Evolutionary conservation across 2,888 invertebrate species (phyloP).

Genomic region (Formica aserva): DNA sequence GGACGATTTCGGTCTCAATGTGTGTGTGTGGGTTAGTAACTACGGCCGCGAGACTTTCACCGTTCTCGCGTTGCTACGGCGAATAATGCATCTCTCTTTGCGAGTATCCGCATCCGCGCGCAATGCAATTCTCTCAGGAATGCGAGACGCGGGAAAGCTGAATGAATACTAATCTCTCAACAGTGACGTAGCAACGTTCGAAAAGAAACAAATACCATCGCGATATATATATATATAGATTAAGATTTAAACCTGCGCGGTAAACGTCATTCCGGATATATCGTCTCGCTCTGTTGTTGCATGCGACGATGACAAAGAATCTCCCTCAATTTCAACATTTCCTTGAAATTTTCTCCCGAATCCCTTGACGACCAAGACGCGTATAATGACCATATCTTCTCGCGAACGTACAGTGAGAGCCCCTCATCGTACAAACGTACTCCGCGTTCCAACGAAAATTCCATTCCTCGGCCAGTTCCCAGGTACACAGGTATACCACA

Average conservation of each 20-base stretch:
- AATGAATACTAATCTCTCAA: conserved; percentile 36
- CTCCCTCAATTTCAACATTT: not conserved
- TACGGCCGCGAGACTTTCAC: conserved; percentile 44
- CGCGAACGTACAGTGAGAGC: not conserved
- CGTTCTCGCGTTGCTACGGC: conserved; percentile 36
- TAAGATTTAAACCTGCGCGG: not conserved
- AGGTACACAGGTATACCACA: conserved; percentile 38
- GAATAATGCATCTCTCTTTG: conserved; percentile 45
- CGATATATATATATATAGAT: not conserved
- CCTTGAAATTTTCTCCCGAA: not conserved
- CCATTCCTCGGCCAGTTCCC: conserved; percentile 63
- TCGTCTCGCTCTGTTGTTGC: not conserved
- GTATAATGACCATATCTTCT: not conserved
- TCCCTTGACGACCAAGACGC: not conserved
- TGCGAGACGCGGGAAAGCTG: conserved; percentile 36
- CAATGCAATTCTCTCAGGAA: conserved; percentile 30
- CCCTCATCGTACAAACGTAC: conserved; percentile 41
- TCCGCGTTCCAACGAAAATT: conserved; percentile 71
- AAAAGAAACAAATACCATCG: conserved; percentile 10
- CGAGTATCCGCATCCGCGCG: conserved; percentile 2
- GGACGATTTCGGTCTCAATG: conserved; percentile 1
- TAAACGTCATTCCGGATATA: too few species aligned
- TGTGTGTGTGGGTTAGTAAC: conserved; percentile 15
- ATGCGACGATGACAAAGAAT: not conserved
- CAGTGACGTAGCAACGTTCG: conserved; percentile 22